These are phyloP conservation scores for Meandrina meandrites DNA, from an alignment of 92 coral and sea anemone species.

Conservation along the genomic window DNA sequence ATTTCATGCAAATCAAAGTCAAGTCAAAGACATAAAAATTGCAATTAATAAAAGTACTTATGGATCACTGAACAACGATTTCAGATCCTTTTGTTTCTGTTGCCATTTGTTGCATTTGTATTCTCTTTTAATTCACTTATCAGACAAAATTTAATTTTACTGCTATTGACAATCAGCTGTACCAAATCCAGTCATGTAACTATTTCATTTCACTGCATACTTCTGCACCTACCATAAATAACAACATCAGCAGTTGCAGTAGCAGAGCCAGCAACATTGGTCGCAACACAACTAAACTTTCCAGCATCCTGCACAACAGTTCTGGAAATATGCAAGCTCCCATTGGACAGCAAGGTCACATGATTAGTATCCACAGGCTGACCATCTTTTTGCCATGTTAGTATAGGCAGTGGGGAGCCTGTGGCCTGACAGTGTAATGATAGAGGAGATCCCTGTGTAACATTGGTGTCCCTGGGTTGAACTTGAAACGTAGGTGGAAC, in stretches of 20 bases:
- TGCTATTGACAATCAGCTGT: too few relatives aligned
- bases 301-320: slow-evolving; percentile 77
- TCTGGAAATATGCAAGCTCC: slow-evolving; percentile 65
- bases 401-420: slow-evolving; percentile 81
- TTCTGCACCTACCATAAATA: slow-evolving; percentile 68
- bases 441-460: slow-evolving; percentile 62
- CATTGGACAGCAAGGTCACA: slow-evolving; percentile 67
- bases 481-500: slow-evolving; percentile 83
- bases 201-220: neutral
- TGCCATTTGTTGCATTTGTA: too few relatives aligned
- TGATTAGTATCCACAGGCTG: slow-evolving; percentile 57
- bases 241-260: slow-evolving; percentile 49
- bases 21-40: too few relatives aligned
- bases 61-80: too few relatives aligned
- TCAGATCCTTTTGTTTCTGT: too few relatives aligned
- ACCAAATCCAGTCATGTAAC: neutral
- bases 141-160: too few relatives aligned
- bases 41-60: too few relatives aligned
- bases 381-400: slow-evolving; percentile 81
- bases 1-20: too few relatives aligned
- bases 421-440: slow-evolving; percentile 70
- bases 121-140: too few relatives aligned
- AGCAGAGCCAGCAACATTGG: slow-evolving; percentile 75
- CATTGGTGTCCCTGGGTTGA: slow-evolving; percentile 70
- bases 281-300: slow-evolving; percentile 68